Evolutionary conservation across 2,113 vertebrate genomes (phyloP).

Genomic region (Beaufortia kweichowensis): DNA sequence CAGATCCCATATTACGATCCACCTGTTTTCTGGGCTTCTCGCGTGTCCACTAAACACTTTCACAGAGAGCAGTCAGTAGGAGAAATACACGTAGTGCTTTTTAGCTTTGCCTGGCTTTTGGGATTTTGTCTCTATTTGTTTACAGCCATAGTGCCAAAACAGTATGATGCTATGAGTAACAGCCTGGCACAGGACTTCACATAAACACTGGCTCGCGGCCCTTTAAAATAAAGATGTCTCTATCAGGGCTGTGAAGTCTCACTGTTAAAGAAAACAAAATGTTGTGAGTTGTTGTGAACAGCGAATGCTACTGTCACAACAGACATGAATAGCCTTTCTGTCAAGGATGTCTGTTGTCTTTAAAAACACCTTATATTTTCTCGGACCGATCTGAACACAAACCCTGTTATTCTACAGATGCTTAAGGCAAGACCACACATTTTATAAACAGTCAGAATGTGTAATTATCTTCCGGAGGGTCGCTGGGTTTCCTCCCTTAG

Average conservation of each 20-base stretch:
- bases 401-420: constrained; percentile 12
- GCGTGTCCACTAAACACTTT: constrained; percentile 3
- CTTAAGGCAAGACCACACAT: constrained; percentile 39
- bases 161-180: constrained; percentile 21
- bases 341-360: constrained; percentile 32
- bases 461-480: constrained; percentile 38
- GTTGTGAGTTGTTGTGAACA: neutral
- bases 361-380: constrained; percentile 13
- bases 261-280: neutral
- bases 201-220: constrained; percentile 47
- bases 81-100: neutral
- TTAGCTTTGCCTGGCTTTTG: constrained; percentile 2
- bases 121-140: constrained; percentile 46
- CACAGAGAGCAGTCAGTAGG: constrained; percentile 1
- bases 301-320: constrained; percentile 33
- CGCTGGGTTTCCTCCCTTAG: constrained; percentile 21
- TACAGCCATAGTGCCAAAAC: constrained; percentile 43
- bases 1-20: neutral
- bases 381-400: constrained; percentile 32
- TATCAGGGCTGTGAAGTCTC: constrained; percentile 37
- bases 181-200: constrained; percentile 20
- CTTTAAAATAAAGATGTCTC: constrained; percentile 50
- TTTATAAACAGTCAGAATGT: constrained; percentile 41
- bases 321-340: neutral
- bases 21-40: constrained; percentile 19